Evolutionary conservation across 2,888 invertebrate genomes (phyloP).

Genomic region (Aphodius granarius): DNA sequence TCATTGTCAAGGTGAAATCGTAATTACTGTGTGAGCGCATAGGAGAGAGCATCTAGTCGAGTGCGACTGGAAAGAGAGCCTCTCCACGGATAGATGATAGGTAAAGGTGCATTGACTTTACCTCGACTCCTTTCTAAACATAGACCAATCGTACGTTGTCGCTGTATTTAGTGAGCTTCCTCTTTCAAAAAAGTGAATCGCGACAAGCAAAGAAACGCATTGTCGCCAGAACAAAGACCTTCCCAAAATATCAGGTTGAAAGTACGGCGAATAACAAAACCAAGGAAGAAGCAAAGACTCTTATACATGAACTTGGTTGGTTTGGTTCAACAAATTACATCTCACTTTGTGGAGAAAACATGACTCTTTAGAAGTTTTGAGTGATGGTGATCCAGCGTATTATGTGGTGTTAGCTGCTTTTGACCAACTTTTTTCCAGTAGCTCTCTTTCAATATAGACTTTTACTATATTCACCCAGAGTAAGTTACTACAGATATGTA

Average conservation of each 20-base stretch:
- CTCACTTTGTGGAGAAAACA: too few relatives aligned
- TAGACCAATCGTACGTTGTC: not conserved
- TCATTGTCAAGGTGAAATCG: slow-evolving; percentile 43
- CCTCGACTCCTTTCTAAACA: slow-evolving; percentile 10
- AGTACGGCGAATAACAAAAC: not conserved
- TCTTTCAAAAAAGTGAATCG: not conserved
- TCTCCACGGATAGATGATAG: slow-evolving; percentile 10
- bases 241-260: not conserved
- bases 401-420: too few relatives aligned
- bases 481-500: too few relatives aligned
- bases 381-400: too few relatives aligned
- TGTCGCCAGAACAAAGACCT: not conserved
- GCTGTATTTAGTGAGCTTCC: not conserved
- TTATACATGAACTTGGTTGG: not conserved
- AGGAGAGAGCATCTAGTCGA: slow-evolving; percentile 30
- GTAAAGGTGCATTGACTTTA: slow-evolving; percentile 17
- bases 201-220: not conserved
- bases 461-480: too few relatives aligned
- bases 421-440: too few relatives aligned
- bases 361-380: too few relatives aligned
- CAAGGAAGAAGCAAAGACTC: not conserved
- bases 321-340: not conserved
- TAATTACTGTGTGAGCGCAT: slow-evolving; percentile 30
- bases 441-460: too few relatives aligned
- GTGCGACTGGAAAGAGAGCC: slow-evolving; percentile 10